Conservation (phyloP, 2,113 vertebrate genomes). For the Pagrus major region DNA sequence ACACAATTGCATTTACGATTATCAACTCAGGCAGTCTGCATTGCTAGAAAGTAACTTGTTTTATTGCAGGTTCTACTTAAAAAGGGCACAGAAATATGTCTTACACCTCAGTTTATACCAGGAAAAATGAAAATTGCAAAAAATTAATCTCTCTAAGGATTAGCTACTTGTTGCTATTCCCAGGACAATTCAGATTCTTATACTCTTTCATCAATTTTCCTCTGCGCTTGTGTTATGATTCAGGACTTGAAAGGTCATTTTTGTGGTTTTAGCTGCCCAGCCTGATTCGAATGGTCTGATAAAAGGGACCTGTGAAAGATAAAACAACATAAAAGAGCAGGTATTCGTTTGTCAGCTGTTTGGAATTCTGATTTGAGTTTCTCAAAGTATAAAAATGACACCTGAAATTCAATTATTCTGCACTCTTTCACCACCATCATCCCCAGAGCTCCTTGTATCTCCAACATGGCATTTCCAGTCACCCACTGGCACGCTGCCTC, state of each 20-base stretch:
- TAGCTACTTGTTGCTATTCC: neutral
- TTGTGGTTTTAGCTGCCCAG: neutral
- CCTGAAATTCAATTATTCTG: neutral
- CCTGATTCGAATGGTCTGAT: neutral
- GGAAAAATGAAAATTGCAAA: neutral
- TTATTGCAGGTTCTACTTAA: too few relatives aligned
- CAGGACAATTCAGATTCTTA: neutral
- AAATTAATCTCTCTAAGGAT: neutral
- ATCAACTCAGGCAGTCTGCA: too few relatives aligned
- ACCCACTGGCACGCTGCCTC: constrained; percentile 20
- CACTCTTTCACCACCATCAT: neutral
- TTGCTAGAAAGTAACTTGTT: too few relatives aligned
- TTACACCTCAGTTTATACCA: neutral
- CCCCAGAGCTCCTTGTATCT: constrained; percentile 1
- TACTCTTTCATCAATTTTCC: neutral
- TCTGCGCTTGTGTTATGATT: neutral
- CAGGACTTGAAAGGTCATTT: neutral
- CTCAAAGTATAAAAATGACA: neutral
- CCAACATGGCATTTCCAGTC: neutral
- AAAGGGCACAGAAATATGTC: neutral
- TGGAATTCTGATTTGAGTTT: too few relatives aligned
- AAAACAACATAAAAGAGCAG: neutral
- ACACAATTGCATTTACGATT: too few relatives aligned
- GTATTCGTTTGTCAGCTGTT: too few relatives aligned
- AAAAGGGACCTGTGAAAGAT: neutral